Percentiles rank a stretch among this genome's conserved stretches.
phyloP scores from a whole-genome alignment of 2,888 invertebrate genomes.

The Liodrosophila aerea region DNA sequence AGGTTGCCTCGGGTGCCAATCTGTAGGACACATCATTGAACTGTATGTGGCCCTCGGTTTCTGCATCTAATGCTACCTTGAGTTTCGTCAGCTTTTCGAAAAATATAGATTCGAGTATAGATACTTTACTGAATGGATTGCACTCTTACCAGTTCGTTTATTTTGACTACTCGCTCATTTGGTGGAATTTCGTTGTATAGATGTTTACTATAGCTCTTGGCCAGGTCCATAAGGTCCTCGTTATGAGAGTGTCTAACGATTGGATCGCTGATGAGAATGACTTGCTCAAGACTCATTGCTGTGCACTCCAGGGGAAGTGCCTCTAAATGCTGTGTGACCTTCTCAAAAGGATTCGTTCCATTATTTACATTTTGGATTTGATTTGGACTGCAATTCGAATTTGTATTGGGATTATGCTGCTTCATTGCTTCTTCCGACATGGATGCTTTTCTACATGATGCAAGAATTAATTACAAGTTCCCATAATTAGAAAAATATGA shows the following conservation, averaged over 20 bases:
- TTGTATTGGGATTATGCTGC: not conserved
- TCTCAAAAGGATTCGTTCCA: slow-evolving; percentile 84
- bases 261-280: slow-evolving; percentile 77
- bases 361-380: no score
- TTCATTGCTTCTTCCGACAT: slow-evolving; percentile 81
- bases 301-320: slow-evolving; percentile 70
- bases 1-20: slow-evolving; percentile 85
- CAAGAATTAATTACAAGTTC: not conserved
- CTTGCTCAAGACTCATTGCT: slow-evolving; percentile 76
- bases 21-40: slow-evolving; percentile 77
- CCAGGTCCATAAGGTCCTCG: slow-evolving; percentile 93
- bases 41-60: slow-evolving; percentile 84
- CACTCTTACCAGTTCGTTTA: slow-evolving; percentile 91
- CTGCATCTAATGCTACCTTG: slow-evolving; percentile 89
- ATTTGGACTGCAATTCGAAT: slow-evolving; percentile 37
- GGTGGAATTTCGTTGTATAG: slow-evolving; percentile 89
- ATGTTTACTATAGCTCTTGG: slow-evolving; percentile 92
- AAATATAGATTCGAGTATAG: not conserved
- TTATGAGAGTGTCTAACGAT: slow-evolving; percentile 83
- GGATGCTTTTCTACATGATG: slow-evolving; percentile 85
- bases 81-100: slow-evolving; percentile 87
- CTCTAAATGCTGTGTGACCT: slow-evolving; percentile 79
- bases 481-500: not conserved
- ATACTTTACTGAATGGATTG: not conserved
- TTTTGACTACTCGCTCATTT: slow-evolving; percentile 88